Percentiles rank a stretch among this genome's conserved stretches.
phyloP scores from a whole-genome alignment of 2,113 vertebrate species.

The Athene cunicularia region DNA sequence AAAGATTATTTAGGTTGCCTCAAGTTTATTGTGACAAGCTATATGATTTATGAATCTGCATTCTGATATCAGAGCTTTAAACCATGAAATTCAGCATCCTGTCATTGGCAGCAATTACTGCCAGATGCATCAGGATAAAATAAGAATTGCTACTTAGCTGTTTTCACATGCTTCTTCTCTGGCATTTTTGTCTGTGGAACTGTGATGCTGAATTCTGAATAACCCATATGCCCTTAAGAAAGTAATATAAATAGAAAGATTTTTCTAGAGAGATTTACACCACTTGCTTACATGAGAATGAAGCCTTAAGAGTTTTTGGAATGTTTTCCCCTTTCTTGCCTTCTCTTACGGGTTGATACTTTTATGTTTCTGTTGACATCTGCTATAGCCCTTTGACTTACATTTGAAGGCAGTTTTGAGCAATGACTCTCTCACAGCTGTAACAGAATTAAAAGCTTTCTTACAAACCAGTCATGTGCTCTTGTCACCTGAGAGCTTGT shows the following conservation, averaged over 20 bases:
- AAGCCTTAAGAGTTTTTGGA: background rate
- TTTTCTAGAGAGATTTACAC: background rate
- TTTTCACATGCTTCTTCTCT: background rate
- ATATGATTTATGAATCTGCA: background rate
- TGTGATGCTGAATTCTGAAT: background rate
- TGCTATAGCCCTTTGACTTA: background rate
- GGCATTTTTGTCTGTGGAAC: background rate
- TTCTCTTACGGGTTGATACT: background rate
- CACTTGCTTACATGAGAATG: background rate
- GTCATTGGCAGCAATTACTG: background rate
- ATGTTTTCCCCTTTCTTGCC: background rate
- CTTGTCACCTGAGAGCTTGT: background rate
- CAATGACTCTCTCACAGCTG: background rate
- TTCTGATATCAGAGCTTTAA: background rate
- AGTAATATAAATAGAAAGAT: background rate
- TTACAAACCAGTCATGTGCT: slow-evolving; percentile 7
- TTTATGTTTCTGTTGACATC: background rate
- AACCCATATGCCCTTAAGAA: background rate
- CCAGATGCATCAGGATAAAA: background rate
- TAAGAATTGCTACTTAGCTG: background rate
- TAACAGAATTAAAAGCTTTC: background rate
- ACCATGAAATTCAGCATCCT: background rate
- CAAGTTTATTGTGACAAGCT: background rate
- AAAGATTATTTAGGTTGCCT: background rate
- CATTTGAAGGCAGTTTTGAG: background rate